These are phyloP conservation scores for Thera britannica DNA, from an alignment of 2,888 invertebrate species.

Conservation along the genomic window DNA sequence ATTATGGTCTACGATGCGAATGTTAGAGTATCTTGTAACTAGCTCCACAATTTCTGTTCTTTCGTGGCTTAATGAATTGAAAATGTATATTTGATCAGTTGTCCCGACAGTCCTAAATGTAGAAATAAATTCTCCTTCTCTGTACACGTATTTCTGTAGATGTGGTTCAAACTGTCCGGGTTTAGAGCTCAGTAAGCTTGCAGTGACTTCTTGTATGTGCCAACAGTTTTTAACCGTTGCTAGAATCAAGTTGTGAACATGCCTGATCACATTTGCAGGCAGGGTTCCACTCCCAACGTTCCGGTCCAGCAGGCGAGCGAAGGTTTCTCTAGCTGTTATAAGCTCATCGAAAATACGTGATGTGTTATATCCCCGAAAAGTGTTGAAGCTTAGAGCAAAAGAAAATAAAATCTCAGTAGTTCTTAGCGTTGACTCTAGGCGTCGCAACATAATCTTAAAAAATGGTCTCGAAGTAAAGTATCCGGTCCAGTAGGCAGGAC, in stretches of 20 bases:
- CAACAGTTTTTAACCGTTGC: constrained; percentile 68
- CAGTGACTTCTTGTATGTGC: constrained; percentile 69
- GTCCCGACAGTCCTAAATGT: constrained; percentile 78
- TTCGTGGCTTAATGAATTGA: constrained; percentile 92
- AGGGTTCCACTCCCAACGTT: constrained; percentile 98
- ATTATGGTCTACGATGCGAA: constrained; percentile 89
- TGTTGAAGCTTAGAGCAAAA: constrained; percentile 88
- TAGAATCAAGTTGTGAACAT: constrained; percentile 89
- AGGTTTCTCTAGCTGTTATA: constrained; percentile 88
- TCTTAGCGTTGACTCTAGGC: constrained; percentile 91
- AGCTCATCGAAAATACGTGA: constrained; percentile 77
- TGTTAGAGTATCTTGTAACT: constrained; percentile 87
- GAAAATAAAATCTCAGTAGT: constrained; percentile 94
- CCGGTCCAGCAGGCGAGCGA: constrained; percentile 96
- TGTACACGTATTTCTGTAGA: constrained; percentile 70
- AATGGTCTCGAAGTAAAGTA: constrained; percentile 95
- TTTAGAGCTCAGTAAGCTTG: constrained; percentile 87
- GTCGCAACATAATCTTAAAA: constrained; percentile 92
- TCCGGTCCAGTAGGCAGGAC: constrained; percentile 98
- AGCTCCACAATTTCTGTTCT: constrained; percentile 92
- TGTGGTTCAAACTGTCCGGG: constrained; percentile 88
- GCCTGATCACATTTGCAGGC: constrained; percentile 92
- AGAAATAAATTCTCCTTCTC: constrained; percentile 72
- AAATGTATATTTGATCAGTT: constrained; percentile 89
- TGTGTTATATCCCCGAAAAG: constrained; percentile 80